Percentiles rank a stretch among this genome's conserved stretches.
Conservation (phyloP, 2,797 vertebrate genomes). For the Geotrypetes seraphini region DNA sequence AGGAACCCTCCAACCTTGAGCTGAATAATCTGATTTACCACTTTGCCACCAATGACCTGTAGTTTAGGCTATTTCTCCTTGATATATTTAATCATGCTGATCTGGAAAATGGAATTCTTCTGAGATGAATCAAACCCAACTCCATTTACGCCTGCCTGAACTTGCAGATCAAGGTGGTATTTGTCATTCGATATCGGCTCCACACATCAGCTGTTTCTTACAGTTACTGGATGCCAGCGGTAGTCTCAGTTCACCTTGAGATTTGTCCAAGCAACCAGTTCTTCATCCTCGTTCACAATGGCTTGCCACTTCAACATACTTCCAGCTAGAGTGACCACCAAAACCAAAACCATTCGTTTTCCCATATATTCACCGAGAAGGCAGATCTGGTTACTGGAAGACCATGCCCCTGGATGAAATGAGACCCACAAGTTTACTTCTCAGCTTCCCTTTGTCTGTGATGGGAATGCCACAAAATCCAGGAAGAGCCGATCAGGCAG, state of each 20-base stretch:
- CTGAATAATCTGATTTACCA: no score
- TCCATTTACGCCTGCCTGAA: constrained; percentile 82
- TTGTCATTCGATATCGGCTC: constrained; percentile 92
- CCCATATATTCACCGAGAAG: constrained; percentile 93
- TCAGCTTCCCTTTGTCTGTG: constrained; percentile 90
- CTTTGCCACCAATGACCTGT: constrained; percentile 93
- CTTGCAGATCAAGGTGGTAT: constrained; percentile 84
- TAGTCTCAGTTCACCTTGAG: constrained; percentile 96
- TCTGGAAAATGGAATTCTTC: constrained; percentile 93
- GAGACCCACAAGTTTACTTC: constrained; percentile 84
- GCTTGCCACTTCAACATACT: constrained; percentile 95
- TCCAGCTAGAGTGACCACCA: constrained; percentile 85
- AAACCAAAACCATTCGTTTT: constrained; percentile 82
- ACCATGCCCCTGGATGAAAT: constrained; percentile 96
- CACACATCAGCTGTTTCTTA: constrained; percentile 91
- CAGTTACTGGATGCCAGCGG: constrained; percentile 88
- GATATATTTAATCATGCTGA: constrained; percentile 95
- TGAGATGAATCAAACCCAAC: constrained; percentile 94
- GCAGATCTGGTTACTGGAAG: constrained; percentile 79
- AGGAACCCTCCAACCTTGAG: no score
- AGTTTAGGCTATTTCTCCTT: constrained; percentile 82
- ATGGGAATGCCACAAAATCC: constrained; percentile 96
- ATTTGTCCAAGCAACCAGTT: constrained; percentile 91
- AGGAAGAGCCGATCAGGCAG: no score
- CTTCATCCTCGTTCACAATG: constrained; percentile 84